Evolutionary conservation across 2,888 invertebrate genomes (phyloP).

Genomic region (Prostheceraeus crozeri): DNA sequence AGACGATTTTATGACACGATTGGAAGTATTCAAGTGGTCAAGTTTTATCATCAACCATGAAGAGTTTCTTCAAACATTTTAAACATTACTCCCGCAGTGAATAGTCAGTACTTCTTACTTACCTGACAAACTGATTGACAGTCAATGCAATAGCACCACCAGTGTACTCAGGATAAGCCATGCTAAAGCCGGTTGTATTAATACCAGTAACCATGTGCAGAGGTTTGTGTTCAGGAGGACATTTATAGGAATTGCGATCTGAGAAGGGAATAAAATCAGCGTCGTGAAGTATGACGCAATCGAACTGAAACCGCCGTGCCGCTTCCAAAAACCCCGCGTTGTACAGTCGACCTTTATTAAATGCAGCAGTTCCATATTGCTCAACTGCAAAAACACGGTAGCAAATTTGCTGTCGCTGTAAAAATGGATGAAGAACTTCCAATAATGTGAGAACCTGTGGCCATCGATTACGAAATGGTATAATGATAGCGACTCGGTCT

Average conservation of each 20-base stretch:
- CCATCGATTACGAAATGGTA: conserved; percentile 33
- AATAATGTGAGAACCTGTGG: conserved; percentile 24
- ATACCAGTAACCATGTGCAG: conserved; percentile 28
- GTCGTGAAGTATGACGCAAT: conserved; percentile 37
- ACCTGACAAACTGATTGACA: conserved; percentile 3
- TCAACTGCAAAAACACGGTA: conserved; percentile 34
- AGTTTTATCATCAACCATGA: too few species aligned
- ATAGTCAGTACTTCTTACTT: too few species aligned
- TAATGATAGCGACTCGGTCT: conserved; percentile 25
- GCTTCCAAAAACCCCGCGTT: conserved; percentile 33
- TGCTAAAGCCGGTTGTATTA: neutral
- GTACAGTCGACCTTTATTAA: conserved; percentile 34
- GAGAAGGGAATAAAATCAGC: conserved; percentile 28
- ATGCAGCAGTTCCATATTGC: conserved; percentile 31
- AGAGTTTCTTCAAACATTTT: too few species aligned
- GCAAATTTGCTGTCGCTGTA: conserved; percentile 29
- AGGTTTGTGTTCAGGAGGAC: neutral
- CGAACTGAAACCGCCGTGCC: conserved; percentile 14
- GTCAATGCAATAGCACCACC: conserved; percentile 32
- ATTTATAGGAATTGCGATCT: conserved; percentile 11
- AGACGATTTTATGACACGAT: too few species aligned
- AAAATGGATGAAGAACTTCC: conserved; percentile 20
- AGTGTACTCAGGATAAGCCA: conserved; percentile 24
- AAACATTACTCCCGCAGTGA: too few species aligned
- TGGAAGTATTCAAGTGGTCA: too few species aligned